These are phyloP conservation scores for Campoletis raptor DNA, from an alignment of 2,888 invertebrate species.

Conservation along the genomic window DNA sequence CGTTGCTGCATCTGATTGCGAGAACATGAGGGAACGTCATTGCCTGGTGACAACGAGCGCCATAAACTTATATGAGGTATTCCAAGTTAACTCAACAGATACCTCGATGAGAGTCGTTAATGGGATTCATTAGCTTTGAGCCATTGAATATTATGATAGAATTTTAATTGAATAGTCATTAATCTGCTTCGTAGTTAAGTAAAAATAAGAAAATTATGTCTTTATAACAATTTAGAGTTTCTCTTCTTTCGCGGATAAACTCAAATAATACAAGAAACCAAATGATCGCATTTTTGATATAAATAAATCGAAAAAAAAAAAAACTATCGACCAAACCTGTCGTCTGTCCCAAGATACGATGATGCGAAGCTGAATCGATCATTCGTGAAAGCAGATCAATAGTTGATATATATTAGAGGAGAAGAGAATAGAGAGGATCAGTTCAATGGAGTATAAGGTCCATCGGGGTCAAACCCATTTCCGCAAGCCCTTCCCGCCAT, in stretches of 20 bases:
- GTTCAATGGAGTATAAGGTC: conserved; percentile 46
- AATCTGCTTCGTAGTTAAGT: not conserved
- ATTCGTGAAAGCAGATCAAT: conserved; percentile 26
- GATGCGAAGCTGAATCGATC: conserved; percentile 26
- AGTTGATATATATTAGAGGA: conserved; percentile 26
- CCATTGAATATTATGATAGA: not conserved
- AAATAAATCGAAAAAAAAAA: not conserved
- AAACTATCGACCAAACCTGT: not conserved
- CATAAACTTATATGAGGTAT: conserved; percentile 28
- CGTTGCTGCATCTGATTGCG: conserved; percentile 77
- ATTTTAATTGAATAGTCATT: not conserved
- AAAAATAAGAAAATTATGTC: not conserved
- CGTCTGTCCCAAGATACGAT: not conserved
- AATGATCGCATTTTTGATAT: not conserved
- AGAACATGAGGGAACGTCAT: conserved; percentile 58
- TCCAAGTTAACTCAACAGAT: not conserved
- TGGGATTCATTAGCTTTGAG: not conserved
- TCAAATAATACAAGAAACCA: not conserved
- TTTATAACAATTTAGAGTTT: not conserved
- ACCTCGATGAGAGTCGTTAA: not conserved
- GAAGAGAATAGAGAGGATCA: conserved; percentile 1
- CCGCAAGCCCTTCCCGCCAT: conserved; percentile 39
- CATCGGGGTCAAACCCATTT: conserved; percentile 65
- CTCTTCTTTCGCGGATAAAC: not conserved
- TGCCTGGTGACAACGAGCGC: not conserved